phyloP scores from a whole-genome alignment of 2,113 vertebrate species.

The Ammodramus savannarum region DNA sequence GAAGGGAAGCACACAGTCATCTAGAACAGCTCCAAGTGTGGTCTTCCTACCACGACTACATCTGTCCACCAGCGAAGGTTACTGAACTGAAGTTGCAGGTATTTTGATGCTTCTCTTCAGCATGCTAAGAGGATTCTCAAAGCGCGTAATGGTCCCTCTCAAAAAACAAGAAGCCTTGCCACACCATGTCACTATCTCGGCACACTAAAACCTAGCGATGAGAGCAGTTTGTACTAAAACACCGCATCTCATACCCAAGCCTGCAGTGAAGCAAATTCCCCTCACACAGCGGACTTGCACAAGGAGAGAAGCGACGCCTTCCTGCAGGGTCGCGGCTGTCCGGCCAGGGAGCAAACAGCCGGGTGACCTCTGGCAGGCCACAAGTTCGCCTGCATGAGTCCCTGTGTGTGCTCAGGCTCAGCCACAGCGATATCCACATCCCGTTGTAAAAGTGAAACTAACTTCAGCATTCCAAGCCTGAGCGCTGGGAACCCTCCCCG shows the following conservation, averaged over 20 bases:
- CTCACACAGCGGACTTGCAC: neutral
- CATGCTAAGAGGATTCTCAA: neutral
- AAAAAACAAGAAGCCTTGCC: neutral
- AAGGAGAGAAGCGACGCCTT: neutral
- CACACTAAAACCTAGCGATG: accelerated
- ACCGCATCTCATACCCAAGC: neutral
- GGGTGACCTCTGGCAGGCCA: neutral
- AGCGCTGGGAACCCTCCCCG: neutral
- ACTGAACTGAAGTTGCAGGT: neutral
- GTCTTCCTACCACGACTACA: accelerated
- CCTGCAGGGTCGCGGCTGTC: accelerated
- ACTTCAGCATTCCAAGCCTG: neutral
- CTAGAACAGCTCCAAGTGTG: accelerated
- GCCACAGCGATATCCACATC: neutral
- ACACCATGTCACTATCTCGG: neutral
- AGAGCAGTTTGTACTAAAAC: neutral
- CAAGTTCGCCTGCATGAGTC: neutral
- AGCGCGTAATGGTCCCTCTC: neutral
- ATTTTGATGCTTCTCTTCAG: neutral
- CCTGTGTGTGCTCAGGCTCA: neutral
- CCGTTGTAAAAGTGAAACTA: neutral
- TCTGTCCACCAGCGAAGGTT: neutral
- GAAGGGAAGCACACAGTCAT: neutral
- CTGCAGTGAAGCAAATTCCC: neutral
- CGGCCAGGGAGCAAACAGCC: neutral